Evolutionary conservation across 1,140 invertebrate genomes (phyloP), one percentile per base, ranked within the genome.

Genomic region (Acromyrmex heyeri): DNA sequence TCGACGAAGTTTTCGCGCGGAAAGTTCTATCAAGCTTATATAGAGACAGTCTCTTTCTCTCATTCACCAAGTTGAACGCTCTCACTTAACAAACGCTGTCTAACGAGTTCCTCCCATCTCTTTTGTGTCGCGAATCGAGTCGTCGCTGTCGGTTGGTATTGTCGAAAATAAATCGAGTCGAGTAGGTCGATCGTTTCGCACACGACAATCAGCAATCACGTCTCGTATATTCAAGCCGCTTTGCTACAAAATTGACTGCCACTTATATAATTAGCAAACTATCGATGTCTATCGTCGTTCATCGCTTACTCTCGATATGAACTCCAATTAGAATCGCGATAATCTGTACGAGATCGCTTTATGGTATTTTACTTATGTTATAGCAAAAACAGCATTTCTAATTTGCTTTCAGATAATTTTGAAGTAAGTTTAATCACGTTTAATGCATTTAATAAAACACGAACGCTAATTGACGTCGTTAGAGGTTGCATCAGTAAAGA

Each of bases 191-290:
- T 83, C 79, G 69, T 83, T 83, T 61, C 44, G 79, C 70, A 30
- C 38, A 75, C 79, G 55, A 75, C 69, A 83, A 83, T 83, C 79
- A 57, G 27, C 69, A 83, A 83, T 83, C 69, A 83, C 34, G 69
- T 73, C 69, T 69, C 34, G 30, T 3, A 34, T 24, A 24, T 81
- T 82, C 78, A 14, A 30, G 18, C 21, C 12, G 55, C 55, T 83
- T 50, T 16, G 27, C 30, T 70, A 27, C 64, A 16, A 75, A 83
- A 83, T 83, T 83, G 69, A 18, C 79, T 18, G 38, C 53, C 34
- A 21, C 65, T 48, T 48, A 55, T 73, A 82, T 73, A 82, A 82
- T 61, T 73, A 24, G 12, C 38, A 38, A 65, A 53, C 21, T 38
- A 30, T 50, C 55, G 67, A 61, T 48, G 18, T 50, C 12, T 48